These are phyloP conservation scores for Drosophila ezoana DNA, from an alignment of 2,888 invertebrate species.

Conservation along the genomic window DNA sequence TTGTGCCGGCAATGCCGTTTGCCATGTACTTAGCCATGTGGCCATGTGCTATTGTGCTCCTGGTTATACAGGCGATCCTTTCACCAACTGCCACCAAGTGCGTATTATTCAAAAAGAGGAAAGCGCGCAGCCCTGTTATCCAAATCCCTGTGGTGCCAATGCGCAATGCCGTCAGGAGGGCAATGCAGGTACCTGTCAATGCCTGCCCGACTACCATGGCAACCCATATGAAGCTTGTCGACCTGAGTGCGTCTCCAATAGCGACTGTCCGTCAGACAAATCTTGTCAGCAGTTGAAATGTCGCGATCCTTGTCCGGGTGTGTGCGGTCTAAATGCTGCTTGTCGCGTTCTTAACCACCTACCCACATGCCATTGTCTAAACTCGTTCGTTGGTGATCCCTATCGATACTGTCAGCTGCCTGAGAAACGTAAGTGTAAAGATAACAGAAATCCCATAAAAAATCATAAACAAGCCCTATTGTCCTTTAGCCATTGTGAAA, in stretches of 20 bases:
- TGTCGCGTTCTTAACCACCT: conserved; percentile 91
- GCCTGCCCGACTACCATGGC: conserved; percentile 88
- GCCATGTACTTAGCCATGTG: conserved; percentile 87
- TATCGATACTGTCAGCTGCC: conserved; percentile 88
- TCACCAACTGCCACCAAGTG: conserved; percentile 85
- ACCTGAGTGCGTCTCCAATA: conserved; percentile 91
- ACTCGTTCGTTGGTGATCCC: conserved; percentile 91
- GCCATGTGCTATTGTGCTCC: conserved; percentile 87
- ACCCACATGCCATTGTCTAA: conserved; percentile 89
- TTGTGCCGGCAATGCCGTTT: conserved; percentile 87
- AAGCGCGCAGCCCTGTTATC: conserved; percentile 86
- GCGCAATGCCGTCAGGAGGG: conserved; percentile 89
- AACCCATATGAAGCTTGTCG: conserved; percentile 90
- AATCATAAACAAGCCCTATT: conserved; percentile 1
- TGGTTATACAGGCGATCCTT: conserved; percentile 89
- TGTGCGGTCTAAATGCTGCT: conserved; percentile 90
- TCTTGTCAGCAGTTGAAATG: conserved; percentile 91
- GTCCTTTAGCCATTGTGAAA: conserved; percentile 74
- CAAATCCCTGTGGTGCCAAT: conserved; percentile 89
- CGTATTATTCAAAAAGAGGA: conserved; percentile 74
- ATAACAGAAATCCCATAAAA: conserved; percentile 68
- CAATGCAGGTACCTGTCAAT: conserved; percentile 89
- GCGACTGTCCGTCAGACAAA: conserved; percentile 90
- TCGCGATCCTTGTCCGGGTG: conserved; percentile 91
- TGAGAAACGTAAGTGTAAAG: conserved; percentile 86